These are phyloP conservation scores for Drosophila trapezifrons DNA, from an alignment of 1,140 invertebrate genomes.

Conservation along the genomic window DNA sequence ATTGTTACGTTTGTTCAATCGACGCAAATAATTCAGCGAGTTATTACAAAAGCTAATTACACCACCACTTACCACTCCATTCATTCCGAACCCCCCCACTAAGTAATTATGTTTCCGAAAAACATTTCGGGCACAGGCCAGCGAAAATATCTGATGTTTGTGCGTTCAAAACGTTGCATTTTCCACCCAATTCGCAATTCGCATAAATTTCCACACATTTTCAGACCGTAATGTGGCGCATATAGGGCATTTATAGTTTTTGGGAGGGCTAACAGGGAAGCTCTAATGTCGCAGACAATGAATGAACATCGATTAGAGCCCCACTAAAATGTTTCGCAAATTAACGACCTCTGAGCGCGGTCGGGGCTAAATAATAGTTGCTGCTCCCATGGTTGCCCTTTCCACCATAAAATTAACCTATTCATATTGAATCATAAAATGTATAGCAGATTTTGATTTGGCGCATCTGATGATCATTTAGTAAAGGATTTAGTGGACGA, in stretches of 20 bases:
- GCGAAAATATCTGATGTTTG: slow-evolving; percentile 44
- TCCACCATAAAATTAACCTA: slow-evolving; percentile 28
- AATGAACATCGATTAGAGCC: slow-evolving; percentile 56
- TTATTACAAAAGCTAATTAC: slow-evolving; percentile 73
- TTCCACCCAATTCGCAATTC: slow-evolving; percentile 34
- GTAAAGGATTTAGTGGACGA: neutral
- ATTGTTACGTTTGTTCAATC: slow-evolving; percentile 17
- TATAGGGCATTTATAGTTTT: slow-evolving; percentile 25
- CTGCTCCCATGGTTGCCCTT: slow-evolving; percentile 12
- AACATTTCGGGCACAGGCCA: slow-evolving; percentile 33
- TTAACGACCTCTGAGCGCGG: slow-evolving; percentile 49
- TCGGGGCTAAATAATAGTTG: slow-evolving; percentile 50
- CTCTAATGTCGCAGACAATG: slow-evolving; percentile 33
- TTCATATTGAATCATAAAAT: slow-evolving; percentile 48
- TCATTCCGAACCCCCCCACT: slow-evolving; percentile 17
- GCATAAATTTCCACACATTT: slow-evolving; percentile 65
- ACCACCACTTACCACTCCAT: slow-evolving; percentile 22
- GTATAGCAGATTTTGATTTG: slow-evolving; percentile 4
- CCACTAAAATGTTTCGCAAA: slow-evolving; percentile 66
- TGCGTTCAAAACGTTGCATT: slow-evolving; percentile 49
- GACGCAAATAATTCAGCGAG: slow-evolving; percentile 62
- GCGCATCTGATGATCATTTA: neutral
- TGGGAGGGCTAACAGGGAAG: neutral
- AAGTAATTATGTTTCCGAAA: slow-evolving; percentile 50
- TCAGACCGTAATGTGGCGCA: slow-evolving; percentile 14